These are phyloP conservation scores for Grammomys surdaster DNA, from an alignment of 2,113 vertebrate species.

Conservation along the genomic window DNA sequence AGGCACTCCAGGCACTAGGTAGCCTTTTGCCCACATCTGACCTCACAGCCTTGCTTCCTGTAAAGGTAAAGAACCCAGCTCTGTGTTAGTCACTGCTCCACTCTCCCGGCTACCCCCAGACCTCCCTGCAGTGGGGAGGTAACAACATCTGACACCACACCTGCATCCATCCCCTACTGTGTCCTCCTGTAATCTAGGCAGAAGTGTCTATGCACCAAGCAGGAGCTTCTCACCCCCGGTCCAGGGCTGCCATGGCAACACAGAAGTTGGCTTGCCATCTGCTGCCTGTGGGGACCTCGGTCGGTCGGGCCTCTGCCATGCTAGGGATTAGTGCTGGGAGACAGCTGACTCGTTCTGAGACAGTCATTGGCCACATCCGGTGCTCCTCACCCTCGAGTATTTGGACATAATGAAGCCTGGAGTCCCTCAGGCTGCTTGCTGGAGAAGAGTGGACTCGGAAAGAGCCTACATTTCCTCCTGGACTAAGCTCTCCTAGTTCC, in stretches of 20 bases:
- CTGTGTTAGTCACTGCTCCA: not conserved
- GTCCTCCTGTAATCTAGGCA: constrained; percentile 22
- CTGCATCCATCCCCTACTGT: not conserved
- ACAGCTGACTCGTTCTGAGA: constrained; percentile 10
- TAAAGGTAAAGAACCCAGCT: not conserved
- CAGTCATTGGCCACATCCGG: constrained; percentile 66
- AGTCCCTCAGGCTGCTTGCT: not conserved
- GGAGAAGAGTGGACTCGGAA: not conserved
- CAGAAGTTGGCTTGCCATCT: constrained; percentile 75
- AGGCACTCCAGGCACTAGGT: not conserved
- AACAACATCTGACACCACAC: not conserved
- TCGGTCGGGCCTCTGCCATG: constrained; percentile 58
- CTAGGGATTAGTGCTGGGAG: constrained; percentile 42
- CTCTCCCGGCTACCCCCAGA: not conserved
- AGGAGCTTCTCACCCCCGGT: not conserved
- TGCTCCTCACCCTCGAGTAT: not conserved
- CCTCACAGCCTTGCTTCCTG: not conserved
- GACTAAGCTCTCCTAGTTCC: not conserved
- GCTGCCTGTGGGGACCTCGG: constrained; percentile 73
- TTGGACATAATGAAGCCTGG: not conserved
- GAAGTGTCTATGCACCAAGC: constrained; percentile 14
- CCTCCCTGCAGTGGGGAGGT: not conserved
- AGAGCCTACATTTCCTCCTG: not conserved
- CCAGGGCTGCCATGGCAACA: constrained; percentile 79
- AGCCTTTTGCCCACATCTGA: not conserved